These are phyloP conservation scores for Gryon sp. DNA, from an alignment of 1,140 invertebrate species.

Conservation along the genomic window DNA sequence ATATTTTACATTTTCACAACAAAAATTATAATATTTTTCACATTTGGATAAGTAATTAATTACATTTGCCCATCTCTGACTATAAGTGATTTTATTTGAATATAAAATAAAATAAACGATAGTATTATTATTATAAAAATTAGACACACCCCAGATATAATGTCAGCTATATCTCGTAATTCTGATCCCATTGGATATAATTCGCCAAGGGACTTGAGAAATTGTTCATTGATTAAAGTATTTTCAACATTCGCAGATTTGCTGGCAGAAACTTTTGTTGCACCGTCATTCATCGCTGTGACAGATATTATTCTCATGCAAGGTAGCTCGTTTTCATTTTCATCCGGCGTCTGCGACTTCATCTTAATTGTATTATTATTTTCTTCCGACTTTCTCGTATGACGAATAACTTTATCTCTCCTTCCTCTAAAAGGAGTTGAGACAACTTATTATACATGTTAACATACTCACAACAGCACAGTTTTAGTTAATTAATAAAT, in stretches of 20 bases:
- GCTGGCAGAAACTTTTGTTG: constrained; percentile 13
- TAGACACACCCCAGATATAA: constrained; percentile 79
- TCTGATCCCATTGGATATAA: constrained; percentile 77
- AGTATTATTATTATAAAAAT: background rate
- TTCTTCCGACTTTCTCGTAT: constrained; percentile 47
- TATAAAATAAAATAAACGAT: no score
- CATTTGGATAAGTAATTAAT: no score
- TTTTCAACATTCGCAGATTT: constrained; percentile 32
- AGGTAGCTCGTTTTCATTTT: constrained; percentile 36
- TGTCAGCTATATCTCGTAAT: constrained; percentile 80
- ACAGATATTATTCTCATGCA: constrained; percentile 65
- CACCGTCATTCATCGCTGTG: constrained; percentile 27
- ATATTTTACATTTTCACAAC: no score
- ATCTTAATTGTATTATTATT: constrained; percentile 41
- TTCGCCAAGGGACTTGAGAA: constrained; percentile 74
- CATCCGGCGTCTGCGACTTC: constrained; percentile 26
- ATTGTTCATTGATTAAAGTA: constrained; percentile 60
- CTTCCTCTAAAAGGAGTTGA: constrained; percentile 52
- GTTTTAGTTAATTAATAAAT: no score
- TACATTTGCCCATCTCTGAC: no score
- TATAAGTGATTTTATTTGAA: no score
- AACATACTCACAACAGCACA: no score
- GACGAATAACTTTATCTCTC: constrained; percentile 52
- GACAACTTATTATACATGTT: no score
- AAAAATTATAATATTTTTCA: no score